Evolutionary conservation across 2,797 vertebrate species (phyloP).

Genomic region (Tadarida brasiliensis): DNA sequence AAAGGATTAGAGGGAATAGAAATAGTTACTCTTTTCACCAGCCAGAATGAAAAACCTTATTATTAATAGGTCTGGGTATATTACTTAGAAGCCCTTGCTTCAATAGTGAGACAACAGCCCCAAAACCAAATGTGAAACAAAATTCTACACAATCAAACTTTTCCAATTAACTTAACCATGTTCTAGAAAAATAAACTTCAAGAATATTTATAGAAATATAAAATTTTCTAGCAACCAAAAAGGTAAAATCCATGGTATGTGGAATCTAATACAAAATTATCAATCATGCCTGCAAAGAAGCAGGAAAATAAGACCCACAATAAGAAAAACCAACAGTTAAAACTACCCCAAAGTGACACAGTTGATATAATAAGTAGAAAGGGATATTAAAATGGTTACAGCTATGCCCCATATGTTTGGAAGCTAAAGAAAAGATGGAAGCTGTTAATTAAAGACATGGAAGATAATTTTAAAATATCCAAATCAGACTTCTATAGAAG

Average conservation of each 20-base stretch:
- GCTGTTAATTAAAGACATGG: neutral
- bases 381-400: neutral
- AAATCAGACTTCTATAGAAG: neutral
- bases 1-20: too few relatives aligned
- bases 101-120: neutral
- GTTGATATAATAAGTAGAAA: too few relatives aligned
- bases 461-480: neutral
- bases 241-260: neutral
- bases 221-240: neutral
- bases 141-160: too few relatives aligned
- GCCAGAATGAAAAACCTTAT: too few relatives aligned
- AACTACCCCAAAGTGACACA: too few relatives aligned
- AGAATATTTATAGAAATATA: neutral
- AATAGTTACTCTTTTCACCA: too few relatives aligned
- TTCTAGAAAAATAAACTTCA: neutral
- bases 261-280: neutral
- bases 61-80: too few relatives aligned
- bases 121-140: neutral
- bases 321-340: too few relatives aligned
- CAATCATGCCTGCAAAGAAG: neutral
- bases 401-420: neutral
- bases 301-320: neutral
- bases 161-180: neutral
- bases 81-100: neutral
- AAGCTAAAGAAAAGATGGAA: neutral